phyloP scores from a whole-genome alignment of 2,797 vertebrate species.

The Emydoidea blandingii region DNA sequence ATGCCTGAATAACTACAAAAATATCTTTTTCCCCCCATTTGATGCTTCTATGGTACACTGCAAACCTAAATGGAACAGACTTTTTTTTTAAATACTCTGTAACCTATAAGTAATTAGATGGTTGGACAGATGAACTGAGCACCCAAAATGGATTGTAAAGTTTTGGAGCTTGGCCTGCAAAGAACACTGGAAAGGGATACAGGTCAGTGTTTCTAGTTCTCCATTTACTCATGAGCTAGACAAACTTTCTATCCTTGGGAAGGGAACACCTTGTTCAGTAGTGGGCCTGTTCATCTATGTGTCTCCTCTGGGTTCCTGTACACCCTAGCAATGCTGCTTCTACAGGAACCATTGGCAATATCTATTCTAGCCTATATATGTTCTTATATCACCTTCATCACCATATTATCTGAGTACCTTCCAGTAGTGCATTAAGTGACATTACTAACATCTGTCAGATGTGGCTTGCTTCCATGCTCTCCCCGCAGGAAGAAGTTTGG shows the following conservation, averaged over 20 bases:
- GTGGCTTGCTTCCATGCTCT: background rate
- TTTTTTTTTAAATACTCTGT: background rate
- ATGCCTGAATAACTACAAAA: background rate
- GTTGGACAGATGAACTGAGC: background rate
- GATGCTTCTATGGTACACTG: background rate
- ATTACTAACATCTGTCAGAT: background rate
- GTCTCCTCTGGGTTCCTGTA: background rate
- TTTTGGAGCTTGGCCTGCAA: background rate
- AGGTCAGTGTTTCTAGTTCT: background rate
- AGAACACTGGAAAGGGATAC: background rate
- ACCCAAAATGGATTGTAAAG: slow-evolving; percentile 8
- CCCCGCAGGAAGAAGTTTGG: background rate
- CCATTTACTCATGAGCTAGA: accelerated
- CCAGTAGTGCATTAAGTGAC: background rate
- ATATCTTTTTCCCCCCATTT: background rate
- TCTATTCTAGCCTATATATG: background rate
- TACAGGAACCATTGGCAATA: background rate
- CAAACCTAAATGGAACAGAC: background rate
- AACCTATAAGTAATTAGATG: background rate
- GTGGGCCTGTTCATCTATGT: background rate
- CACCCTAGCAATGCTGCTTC: background rate
- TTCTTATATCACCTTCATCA: background rate
- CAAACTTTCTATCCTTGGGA: background rate
- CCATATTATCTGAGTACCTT: background rate
- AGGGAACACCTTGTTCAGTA: background rate